A percentile compares a stretch with the other conserved stretches of the same genome.
These are phyloP conservation scores for Cardiocondyla obscurior DNA, from an alignment of 1,140 invertebrate genomes.

Conservation along the genomic window DNA sequence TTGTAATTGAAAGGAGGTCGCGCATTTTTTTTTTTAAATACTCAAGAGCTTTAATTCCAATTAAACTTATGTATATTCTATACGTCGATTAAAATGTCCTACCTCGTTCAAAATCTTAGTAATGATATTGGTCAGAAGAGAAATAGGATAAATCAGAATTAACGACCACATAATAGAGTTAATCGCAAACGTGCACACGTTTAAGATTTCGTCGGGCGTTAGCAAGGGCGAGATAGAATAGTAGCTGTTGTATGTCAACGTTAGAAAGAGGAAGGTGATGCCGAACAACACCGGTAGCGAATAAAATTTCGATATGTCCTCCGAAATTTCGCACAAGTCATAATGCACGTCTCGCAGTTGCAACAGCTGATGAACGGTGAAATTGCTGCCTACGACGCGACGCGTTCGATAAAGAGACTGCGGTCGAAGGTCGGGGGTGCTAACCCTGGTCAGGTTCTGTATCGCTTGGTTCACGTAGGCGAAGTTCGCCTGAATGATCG, in stretches of 20 bases:
- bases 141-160: constrained; percentile 44
- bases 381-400: constrained; percentile 29
- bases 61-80: no score
- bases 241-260: constrained; percentile 62
- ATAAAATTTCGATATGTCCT: constrained; percentile 59
- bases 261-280: constrained; percentile 48
- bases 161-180: constrained; percentile 55
- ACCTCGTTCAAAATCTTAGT: constrained; percentile 62
- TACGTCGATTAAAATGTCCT: no score
- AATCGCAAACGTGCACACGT: background rate
- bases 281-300: constrained; percentile 45
- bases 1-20: background rate
- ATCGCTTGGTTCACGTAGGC: constrained; percentile 29
- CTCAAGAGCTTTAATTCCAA: no score
- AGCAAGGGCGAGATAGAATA: constrained; percentile 57
- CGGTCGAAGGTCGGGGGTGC: background rate
- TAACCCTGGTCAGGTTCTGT: background rate
- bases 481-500: background rate
- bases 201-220: background rate
- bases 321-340: constrained; percentile 44
- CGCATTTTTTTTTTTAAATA: no score
- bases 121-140: constrained; percentile 54
- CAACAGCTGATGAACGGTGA: background rate
- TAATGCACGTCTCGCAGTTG: constrained; percentile 29
- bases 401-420: background rate